A percentile compares a stretch with the other conserved stretches of the same genome.
These are phyloP conservation scores for Pelodiscus sinensis DNA, from an alignment of 2,113 vertebrate genomes.

Conservation along the genomic window DNA sequence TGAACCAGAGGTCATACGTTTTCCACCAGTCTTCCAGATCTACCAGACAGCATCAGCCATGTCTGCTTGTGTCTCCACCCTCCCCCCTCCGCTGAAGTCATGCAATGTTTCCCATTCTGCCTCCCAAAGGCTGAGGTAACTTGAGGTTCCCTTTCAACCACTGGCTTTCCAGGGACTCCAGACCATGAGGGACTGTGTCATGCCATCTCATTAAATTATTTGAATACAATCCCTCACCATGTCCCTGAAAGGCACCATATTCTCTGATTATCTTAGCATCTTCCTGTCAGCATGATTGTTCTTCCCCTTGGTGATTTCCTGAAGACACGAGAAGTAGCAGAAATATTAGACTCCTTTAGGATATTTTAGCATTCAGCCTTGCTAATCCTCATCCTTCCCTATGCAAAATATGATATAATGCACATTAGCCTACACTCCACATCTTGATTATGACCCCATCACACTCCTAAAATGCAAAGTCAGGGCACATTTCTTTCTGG, in stretches of 20 bases:
- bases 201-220: neutral
- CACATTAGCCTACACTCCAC: neutral
- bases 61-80: neutral
- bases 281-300: rapidly evolving
- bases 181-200: neutral
- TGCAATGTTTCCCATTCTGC: neutral
- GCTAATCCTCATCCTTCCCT: neutral
- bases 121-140: rapidly evolving
- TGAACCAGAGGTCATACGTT: slow-evolving; percentile 52
- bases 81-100: neutral
- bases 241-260: neutral
- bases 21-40: neutral
- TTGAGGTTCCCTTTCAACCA: neutral
- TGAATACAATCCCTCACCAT: neutral
- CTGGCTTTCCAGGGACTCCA: slow-evolving; percentile 24
- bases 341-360: neutral
- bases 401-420: rapidly evolving
- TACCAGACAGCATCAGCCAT: slow-evolving; percentile 23
- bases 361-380: rapidly evolving
- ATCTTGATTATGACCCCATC: neutral
- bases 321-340: neutral
- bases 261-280: neutral
- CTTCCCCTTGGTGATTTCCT: neutral
- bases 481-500: neutral
- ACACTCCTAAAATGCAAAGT: rapidly evolving